These are phyloP conservation scores for Cerastis leucographa DNA, from an alignment of 2,888 invertebrate species.

Conservation along the genomic window DNA sequence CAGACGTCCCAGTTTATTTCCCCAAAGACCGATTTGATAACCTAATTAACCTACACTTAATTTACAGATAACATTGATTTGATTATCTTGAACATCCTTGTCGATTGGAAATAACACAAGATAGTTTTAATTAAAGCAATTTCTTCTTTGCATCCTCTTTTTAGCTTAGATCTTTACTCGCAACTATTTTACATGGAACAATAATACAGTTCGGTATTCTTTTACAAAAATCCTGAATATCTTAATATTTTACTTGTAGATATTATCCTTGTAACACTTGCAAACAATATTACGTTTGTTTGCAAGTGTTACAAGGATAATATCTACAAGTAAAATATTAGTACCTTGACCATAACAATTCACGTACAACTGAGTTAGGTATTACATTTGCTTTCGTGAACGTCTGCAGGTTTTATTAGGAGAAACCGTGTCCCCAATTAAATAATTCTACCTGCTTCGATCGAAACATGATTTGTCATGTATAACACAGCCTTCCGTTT, in stretches of 20 bases:
- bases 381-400: neutral
- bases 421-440: neutral
- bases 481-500: neutral
- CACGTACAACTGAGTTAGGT: neutral
- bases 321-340: too few relatives aligned
- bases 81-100: neutral
- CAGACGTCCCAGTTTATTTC: neutral
- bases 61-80: slow-evolving; percentile 10
- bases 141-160: neutral
- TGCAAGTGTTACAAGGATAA: too few relatives aligned
- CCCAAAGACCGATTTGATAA: neutral
- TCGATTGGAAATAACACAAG: neutral
- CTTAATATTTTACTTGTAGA: neutral
- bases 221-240: neutral
- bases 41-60: too few relatives aligned
- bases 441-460: neutral
- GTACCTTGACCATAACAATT: neutral
- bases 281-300: too few relatives aligned
- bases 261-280: neutral
- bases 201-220: neutral
- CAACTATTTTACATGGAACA: neutral
- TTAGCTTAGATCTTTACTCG: neutral
- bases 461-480: neutral
- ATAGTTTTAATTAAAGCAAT: too few relatives aligned
- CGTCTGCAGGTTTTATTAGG: neutral